phyloP scores from a whole-genome alignment of 2,888 invertebrate species.

The Chrysodeixis includens region DNA sequence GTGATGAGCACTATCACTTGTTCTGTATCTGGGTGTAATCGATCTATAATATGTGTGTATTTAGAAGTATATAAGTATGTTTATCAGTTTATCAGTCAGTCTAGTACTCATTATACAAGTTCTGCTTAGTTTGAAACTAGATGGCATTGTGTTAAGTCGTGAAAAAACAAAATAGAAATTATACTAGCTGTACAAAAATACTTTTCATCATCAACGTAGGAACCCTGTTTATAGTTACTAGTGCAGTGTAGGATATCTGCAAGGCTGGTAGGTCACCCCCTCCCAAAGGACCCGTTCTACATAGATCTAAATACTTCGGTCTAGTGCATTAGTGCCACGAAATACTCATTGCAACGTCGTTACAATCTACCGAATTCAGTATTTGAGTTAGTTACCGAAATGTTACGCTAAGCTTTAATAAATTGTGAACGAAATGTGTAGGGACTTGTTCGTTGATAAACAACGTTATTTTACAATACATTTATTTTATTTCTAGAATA shows the following conservation, averaged over 20 bases:
- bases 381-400: conserved; percentile 6
- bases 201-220: neutral
- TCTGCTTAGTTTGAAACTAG: too few relatives aligned
- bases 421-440: neutral
- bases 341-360: conserved; percentile 7
- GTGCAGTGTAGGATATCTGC: neutral
- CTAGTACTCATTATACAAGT: too few relatives aligned
- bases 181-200: too few relatives aligned
- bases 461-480: neutral
- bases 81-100: too few relatives aligned
- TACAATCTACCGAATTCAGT: neutral
- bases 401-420: neutral
- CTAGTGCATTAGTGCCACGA: conserved; percentile 2
- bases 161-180: too few relatives aligned
- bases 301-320: conserved; percentile 1
- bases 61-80: too few relatives aligned
- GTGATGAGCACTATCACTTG: too few relatives aligned
- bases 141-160: too few relatives aligned
- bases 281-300: conserved; percentile 2
- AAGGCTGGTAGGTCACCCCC: neutral
- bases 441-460: neutral
- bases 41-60: too few relatives aligned
- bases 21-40: too few relatives aligned
- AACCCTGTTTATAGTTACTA: neutral
- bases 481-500: neutral